Percentiles rank a stretch among this genome's conserved stretches.
Conservation (phyloP, 2,888 invertebrate genomes). For the Aporophyla lueneburgensis region DNA sequence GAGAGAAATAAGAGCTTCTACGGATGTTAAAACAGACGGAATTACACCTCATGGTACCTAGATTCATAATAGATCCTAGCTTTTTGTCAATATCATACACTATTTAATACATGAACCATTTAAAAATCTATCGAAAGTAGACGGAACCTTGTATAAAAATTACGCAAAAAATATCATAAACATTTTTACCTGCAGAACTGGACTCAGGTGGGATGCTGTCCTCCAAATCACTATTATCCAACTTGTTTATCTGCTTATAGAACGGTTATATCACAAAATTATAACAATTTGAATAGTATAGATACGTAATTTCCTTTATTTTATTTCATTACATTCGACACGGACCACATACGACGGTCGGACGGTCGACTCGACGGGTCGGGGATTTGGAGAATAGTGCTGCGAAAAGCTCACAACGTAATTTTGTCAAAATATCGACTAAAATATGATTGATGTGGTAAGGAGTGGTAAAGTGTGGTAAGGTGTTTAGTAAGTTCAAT, state of each 20-base stretch:
- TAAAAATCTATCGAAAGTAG: not conserved
- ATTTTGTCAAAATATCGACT: slow-evolving; percentile 36
- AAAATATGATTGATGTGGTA: not conserved
- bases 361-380: slow-evolving; percentile 42
- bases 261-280: slow-evolving; percentile 23
- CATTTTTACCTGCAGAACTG: slow-evolving; percentile 51
- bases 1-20: slow-evolving; percentile 28
- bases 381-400: slow-evolving; percentile 56
- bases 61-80: slow-evolving; percentile 20
- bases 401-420: slow-evolving; percentile 14
- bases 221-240: slow-evolving; percentile 29
- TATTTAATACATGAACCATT: slow-evolving; percentile 12
- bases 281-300: slow-evolving; percentile 24
- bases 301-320: slow-evolving; percentile 28
- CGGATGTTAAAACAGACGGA: slow-evolving; percentile 33
- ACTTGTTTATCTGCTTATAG: slow-evolving; percentile 8
- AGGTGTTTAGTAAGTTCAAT: slow-evolving; percentile 1
- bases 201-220: slow-evolving; percentile 43
- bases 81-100: not conserved
- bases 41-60: slow-evolving; percentile 55
- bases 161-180: slow-evolving; percentile 30
- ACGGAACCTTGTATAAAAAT: slow-evolving; percentile 3
- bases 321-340: slow-evolving; percentile 45
- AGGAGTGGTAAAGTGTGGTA: too few relatives aligned
- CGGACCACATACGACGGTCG: slow-evolving; percentile 23